Evolutionary conservation across 2,888 invertebrate genomes (phyloP).

Genomic region (Rotaria socialis): DNA sequence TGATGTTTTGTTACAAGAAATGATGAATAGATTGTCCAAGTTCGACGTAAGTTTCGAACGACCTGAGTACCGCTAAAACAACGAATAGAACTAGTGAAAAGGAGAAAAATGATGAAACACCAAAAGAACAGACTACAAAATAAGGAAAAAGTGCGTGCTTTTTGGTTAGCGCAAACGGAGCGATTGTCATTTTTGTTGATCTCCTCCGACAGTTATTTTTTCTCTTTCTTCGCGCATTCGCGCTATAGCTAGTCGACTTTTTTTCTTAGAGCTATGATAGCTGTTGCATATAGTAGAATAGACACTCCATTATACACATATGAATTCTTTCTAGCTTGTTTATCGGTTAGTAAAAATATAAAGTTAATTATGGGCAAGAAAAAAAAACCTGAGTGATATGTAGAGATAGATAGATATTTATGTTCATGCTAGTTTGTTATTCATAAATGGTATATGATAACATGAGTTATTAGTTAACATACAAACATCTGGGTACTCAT

Average conservation of each 20-base stretch:
- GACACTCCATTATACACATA: neutral
- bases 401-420: too few species aligned
- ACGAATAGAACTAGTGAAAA: neutral
- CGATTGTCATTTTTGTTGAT: slow-evolving; percentile 21
- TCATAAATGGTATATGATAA: neutral
- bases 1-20: neutral
- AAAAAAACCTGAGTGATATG: neutral
- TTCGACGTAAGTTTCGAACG: neutral
- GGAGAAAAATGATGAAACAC: neutral
- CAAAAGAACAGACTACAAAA: neutral
- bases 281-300: neutral
- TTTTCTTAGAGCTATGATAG: neutral
- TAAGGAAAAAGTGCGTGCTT: neutral
- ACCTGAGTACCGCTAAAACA: neutral
- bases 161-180: neutral
- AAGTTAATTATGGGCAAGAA: neutral
- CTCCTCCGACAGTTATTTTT: neutral
- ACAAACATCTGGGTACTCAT: neutral
- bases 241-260: neutral
- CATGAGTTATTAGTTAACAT: neutral
- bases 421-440: neutral
- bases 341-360: neutral
- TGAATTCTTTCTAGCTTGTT: neutral
- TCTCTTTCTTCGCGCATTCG: neutral
- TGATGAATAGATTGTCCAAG: neutral